Conservation (phyloP, 2,888 invertebrate species). For the Aspidapion aeneum region DNA sequence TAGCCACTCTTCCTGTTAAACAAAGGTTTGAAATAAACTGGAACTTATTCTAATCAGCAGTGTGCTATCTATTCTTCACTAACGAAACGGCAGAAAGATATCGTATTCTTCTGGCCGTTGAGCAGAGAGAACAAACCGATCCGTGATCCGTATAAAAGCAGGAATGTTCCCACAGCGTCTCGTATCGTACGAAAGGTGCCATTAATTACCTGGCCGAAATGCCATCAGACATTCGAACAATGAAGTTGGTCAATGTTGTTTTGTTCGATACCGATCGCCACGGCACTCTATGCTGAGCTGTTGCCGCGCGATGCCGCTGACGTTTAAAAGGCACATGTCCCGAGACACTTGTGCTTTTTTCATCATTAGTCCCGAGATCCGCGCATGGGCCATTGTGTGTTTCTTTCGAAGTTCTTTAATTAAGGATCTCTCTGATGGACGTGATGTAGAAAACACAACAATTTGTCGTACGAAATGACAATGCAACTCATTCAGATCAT, state of each 20-base stretch:
- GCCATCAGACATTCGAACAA: conserved; percentile 37
- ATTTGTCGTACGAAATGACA: background rate
- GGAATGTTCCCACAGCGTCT: conserved; percentile 38
- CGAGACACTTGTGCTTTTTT: conserved; percentile 21
- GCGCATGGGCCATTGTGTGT: background rate
- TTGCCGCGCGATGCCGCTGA: conserved; percentile 30
- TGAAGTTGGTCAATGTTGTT: conserved; percentile 34
- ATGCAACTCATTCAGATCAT: background rate
- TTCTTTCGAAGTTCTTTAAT: background rate
- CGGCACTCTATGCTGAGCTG: conserved; percentile 31
- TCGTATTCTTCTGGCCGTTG: background rate
- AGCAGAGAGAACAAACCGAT: conserved; percentile 7
- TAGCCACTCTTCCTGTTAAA: too few species aligned
- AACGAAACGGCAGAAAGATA: background rate
- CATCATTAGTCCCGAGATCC: conserved; percentile 9
- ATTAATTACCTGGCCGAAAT: conserved; percentile 39
- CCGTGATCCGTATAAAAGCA: conserved; percentile 14
- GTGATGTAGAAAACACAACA: background rate
- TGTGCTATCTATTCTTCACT: background rate
- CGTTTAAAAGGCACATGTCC: conserved; percentile 18
- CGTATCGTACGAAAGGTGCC: conserved; percentile 33
- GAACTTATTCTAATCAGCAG: background rate
- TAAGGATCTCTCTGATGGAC: background rate
- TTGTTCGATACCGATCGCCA: conserved; percentile 36
- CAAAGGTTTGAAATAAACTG: too few species aligned